These are phyloP conservation scores for Eptatretus atami DNA, from an alignment of 2,797 vertebrate species.

Conservation along the genomic window DNA sequence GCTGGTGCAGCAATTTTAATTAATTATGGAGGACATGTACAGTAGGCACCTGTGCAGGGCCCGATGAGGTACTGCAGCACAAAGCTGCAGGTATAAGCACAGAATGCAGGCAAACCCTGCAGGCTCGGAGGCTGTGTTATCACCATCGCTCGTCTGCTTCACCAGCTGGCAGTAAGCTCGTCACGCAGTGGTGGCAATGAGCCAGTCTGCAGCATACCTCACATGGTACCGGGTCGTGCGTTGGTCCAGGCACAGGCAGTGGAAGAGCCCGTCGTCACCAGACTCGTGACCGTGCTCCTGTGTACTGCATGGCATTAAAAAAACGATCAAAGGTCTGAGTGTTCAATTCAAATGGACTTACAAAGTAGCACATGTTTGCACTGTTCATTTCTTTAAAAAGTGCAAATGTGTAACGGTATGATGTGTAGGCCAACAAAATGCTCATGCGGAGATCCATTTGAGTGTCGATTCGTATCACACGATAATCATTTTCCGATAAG, in stretches of 20 bases:
- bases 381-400: no score
- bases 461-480: no score
- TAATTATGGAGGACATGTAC: neutral
- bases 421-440: no score
- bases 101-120: slow-evolving; percentile 85
- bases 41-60: slow-evolving; percentile 41
- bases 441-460: no score
- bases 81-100: slow-evolving; percentile 30
- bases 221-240: slow-evolving; percentile 43
- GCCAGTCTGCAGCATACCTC: slow-evolving; percentile 74
- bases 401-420: no score
- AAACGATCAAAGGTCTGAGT: no score
- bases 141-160: slow-evolving; percentile 55
- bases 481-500: no score
- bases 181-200: slow-evolving; percentile 57
- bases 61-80: slow-evolving; percentile 48
- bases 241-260: slow-evolving; percentile 56
- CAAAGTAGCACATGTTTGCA: no score
- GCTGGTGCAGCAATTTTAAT: neutral
- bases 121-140: slow-evolving; percentile 32
- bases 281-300: slow-evolving; percentile 27
- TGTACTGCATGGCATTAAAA: no score
- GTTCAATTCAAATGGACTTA: no score
- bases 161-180: slow-evolving; percentile 85
- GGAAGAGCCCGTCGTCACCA: slow-evolving; percentile 64